phyloP scores from a whole-genome alignment of 2,888 invertebrate species.

The Hypolimnas misippus region DNA sequence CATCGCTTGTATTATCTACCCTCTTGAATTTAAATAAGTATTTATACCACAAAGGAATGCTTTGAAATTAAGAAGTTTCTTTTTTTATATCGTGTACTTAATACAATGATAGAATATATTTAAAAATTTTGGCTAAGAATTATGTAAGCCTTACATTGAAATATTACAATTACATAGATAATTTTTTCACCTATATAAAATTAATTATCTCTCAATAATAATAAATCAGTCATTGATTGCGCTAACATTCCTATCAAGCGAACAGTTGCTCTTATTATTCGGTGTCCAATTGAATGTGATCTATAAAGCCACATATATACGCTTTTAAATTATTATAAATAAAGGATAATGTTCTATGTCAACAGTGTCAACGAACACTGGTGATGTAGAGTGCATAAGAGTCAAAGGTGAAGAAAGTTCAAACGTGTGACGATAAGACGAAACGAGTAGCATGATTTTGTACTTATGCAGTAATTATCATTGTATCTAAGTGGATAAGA shows the following conservation, averaged over 20 bases:
- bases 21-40: constrained; percentile 14
- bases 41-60: constrained; percentile 1
- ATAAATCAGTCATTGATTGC: constrained; percentile 1
- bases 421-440: constrained; percentile 58
- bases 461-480: constrained; percentile 56
- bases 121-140: constrained; percentile 26
- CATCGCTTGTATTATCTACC: constrained; percentile 55
- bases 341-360: constrained; percentile 15
- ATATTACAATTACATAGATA: too few species aligned
- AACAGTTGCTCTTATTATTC: constrained; percentile 12
- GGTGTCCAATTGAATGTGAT: not conserved
- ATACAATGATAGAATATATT: too few species aligned
- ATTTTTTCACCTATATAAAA: not conserved
- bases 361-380: constrained; percentile 12
- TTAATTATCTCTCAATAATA: not conserved
- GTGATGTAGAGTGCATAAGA: constrained; percentile 43
- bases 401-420: constrained; percentile 69
- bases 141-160: constrained; percentile 1
- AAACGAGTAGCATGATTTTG: constrained; percentile 62
- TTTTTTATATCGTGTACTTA: too few species aligned
- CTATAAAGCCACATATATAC: not conserved
- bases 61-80: too few species aligned
- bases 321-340: constrained; percentile 7
- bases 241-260: not conserved
- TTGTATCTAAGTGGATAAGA: constrained; percentile 55